Evolutionary conservation across 2,797 vertebrate genomes (phyloP), one percentile per base, ranked within the genome.

Genomic region (Coregonus ussuriensis): DNA sequence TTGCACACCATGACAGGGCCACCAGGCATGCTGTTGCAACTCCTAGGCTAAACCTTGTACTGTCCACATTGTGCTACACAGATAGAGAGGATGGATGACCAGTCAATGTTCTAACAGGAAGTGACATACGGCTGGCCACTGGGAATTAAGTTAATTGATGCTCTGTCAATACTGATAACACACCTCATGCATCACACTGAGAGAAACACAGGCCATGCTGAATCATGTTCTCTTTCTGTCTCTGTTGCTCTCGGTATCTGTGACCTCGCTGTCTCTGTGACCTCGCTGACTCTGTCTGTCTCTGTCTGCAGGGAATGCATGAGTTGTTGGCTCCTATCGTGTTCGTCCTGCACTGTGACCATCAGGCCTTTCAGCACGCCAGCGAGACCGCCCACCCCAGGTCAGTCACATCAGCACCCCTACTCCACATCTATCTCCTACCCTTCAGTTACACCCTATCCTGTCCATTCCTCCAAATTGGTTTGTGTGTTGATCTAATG

Each of bases 321-420:
- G 98, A 99, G 93, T 88, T 99, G 78, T 91, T 99, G 87, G 98
- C 98, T 74, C 98, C 98, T 66, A 96, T 99, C 37, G 94, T 99
- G 76, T 99, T 99, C 79, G 96, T 96, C 79, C 94, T 99, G 16
- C 98, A 99, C 91, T 98, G 97, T 92, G 98, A 99, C 91, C 97
- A 99, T 87, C 98, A 99, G 83, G 97, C 98, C 66, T 99, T 99
- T 87, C 96, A 96, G 84, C 98, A 99, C 70, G 98, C 98, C 86
- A 97, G 95, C 62, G 98, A 99, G 92, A 96, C 97, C 9, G 96
- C 96, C 76, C 94, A 94, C 73, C 96, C 97, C 88, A 98, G 97
- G 98, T 95, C 92, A 95, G 94, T 82, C 54, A 71, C 67, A 9
- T 69, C 3, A 13, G 25, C 9, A 52, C 33, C 59, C 18, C 11